Evolutionary conservation across 2,797 vertebrate species (phyloP).

Genomic region (Hypotaenidia okinawae): DNA sequence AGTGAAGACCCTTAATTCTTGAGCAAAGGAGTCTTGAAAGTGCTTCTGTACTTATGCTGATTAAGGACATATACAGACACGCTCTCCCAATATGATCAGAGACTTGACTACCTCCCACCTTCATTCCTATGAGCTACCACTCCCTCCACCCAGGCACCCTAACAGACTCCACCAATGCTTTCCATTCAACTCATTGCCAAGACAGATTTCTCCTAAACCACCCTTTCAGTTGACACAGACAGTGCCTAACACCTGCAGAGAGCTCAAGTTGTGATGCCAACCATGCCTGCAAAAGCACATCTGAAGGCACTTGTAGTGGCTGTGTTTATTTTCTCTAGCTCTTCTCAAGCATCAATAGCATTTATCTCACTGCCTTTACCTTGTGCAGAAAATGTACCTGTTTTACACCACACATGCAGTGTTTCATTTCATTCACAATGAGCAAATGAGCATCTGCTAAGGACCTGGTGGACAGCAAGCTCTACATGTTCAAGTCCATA

Average conservation of each 20-base stretch:
- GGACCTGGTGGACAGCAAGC: neutral
- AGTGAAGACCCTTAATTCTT: constrained; percentile 23
- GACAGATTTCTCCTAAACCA: neutral
- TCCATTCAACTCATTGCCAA: neutral
- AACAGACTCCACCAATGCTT: neutral
- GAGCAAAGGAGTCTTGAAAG: neutral
- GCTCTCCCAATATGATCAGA: neutral
- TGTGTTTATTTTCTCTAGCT: neutral
- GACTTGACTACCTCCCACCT: constrained; percentile 40
- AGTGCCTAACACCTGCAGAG: neutral
- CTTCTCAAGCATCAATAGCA: neutral
- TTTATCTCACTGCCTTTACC: neutral
- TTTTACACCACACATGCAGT: neutral
- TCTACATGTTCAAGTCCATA: fast-evolving
- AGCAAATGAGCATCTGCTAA: neutral
- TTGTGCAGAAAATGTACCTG: neutral
- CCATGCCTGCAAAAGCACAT: neutral
- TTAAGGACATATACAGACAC: constrained; percentile 32
- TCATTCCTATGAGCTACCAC: constrained; percentile 47
- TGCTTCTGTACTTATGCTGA: neutral
- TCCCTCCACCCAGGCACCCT: neutral
- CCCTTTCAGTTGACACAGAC: constrained; percentile 3
- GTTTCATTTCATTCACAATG: neutral
- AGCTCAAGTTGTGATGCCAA: neutral
- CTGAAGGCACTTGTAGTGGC: neutral